Evolutionary conservation across 2,797 vertebrate genomes (phyloP), one percentile per base, ranked within the genome.

Genomic region (Moxostoma hubbsi): DNA sequence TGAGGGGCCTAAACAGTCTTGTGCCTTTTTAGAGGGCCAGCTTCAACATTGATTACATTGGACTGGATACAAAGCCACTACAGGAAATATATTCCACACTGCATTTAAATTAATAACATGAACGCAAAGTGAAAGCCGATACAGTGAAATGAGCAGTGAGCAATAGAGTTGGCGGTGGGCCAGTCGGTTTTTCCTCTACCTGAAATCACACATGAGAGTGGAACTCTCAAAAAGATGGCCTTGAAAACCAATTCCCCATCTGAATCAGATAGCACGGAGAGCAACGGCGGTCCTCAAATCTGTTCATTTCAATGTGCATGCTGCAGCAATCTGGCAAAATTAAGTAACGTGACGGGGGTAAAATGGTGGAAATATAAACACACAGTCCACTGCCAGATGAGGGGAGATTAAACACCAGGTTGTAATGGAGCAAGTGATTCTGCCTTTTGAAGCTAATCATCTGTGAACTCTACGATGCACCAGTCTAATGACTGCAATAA

Each of bases 381-480:
- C 45, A 65, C 77, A 82, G 83, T 80, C 74, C 80, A 68, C 78
- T 47, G 88, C 89, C 90, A 90, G 89, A 89, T 89, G 91, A 91
- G 86, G 68, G 64, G 85, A 90, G 86, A 90, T 92, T 90, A 92
- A 93, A 93, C 89, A 91, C 86, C 53, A 84, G 85, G 84, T 85
- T 86, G 88, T 90, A 92, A 92, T 92, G 90, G 91, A 92, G 91
- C 91, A 90, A 92, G 88, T 89, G 90, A 94, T 93, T 94, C 87
- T 89, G 89, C 77, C 92, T 89, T 93, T 92, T 93, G 91, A 94
- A 91, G 90, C 90, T 92, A 93, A 93, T 93, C 90, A 94, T 92
- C 91, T 92, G 92, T 92, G 91, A 93, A 91, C 91, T 86, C 86
- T 9, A 76, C 75, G 82, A 93, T 91, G 88, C 87, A 88, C 86